phyloP scores from a whole-genome alignment of 2,888 invertebrate genomes.

The Drosophila kambysellisi region DNA sequence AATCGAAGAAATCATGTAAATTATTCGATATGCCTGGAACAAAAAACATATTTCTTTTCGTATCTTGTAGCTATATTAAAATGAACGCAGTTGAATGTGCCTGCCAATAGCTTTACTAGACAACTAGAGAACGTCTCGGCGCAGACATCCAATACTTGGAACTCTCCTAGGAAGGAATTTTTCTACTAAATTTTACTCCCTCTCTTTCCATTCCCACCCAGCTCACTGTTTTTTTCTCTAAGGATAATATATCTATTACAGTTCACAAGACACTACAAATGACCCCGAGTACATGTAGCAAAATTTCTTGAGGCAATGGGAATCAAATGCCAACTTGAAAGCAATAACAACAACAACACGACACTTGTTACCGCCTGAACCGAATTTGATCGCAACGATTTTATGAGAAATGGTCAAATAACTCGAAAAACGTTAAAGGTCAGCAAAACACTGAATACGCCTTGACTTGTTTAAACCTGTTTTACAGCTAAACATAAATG shows the following conservation, averaged over 20 bases:
- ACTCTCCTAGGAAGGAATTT: conserved; percentile 29
- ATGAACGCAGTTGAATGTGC: conserved; percentile 68
- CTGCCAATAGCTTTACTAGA: conserved; percentile 52
- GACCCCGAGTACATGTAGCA: conserved; percentile 55
- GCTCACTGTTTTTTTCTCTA: conserved; percentile 25
- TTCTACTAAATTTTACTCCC: conserved; percentile 25
- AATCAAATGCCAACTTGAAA: conserved; percentile 80
- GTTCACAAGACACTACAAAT: conserved; percentile 35
- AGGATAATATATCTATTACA: conserved; percentile 51
- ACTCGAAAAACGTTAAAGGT: conserved; percentile 50
- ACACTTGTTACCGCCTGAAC: conserved; percentile 32
- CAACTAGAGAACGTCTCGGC: conserved; percentile 17
- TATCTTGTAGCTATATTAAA: conserved; percentile 59
- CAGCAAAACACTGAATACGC: conserved; percentile 54
- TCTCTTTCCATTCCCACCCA: conserved; percentile 14
- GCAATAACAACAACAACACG: conserved; percentile 59
- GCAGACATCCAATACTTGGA: conserved; percentile 27
- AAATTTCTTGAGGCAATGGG: conserved; percentile 79
- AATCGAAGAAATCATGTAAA: conserved; percentile 36
- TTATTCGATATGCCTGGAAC: conserved; percentile 45
- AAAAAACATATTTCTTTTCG: conserved; percentile 52
- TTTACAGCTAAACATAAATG: conserved; percentile 58
- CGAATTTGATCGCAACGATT: conserved; percentile 18
- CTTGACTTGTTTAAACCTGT: conserved; percentile 63
- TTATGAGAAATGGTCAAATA: conserved; percentile 6